These are phyloP conservation scores for Pangasius macronema DNA, from an alignment of 2,797 vertebrate genomes.

Conservation along the genomic window DNA sequence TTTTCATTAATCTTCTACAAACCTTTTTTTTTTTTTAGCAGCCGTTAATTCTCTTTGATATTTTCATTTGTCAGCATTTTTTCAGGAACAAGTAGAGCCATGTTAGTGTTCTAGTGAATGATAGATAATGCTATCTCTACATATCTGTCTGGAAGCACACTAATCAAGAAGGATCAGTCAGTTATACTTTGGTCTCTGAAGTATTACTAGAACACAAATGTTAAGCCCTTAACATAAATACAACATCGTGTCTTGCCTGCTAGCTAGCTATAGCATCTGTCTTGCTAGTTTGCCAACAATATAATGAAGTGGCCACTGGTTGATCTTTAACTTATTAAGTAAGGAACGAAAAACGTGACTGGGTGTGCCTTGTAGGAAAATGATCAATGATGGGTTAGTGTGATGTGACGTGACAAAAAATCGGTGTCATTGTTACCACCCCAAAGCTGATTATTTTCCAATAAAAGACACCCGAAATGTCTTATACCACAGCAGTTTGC, in stretches of 20 bases:
- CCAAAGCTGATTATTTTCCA: background rate
- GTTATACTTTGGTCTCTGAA: background rate
- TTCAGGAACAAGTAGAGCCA: background rate
- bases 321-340: background rate
- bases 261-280: background rate
- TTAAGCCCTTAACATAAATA: background rate
- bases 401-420: background rate
- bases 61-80: constrained; percentile 1
- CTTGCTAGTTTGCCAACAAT: background rate
- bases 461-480: background rate
- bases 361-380: background rate
- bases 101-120: background rate
- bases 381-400: too few species aligned
- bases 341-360: background rate
- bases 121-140: background rate
- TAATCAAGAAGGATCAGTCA: background rate
- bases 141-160: background rate
- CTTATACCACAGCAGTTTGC: background rate
- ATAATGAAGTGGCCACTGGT: background rate
- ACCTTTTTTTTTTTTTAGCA: background rate
- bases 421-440: background rate
- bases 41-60: background rate
- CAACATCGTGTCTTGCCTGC: background rate
- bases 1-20: background rate
- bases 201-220: background rate